Base-by-base conservation (phyloP, 2,113 vertebrate genomes). In the Ophiodon elongatus region DNA sequence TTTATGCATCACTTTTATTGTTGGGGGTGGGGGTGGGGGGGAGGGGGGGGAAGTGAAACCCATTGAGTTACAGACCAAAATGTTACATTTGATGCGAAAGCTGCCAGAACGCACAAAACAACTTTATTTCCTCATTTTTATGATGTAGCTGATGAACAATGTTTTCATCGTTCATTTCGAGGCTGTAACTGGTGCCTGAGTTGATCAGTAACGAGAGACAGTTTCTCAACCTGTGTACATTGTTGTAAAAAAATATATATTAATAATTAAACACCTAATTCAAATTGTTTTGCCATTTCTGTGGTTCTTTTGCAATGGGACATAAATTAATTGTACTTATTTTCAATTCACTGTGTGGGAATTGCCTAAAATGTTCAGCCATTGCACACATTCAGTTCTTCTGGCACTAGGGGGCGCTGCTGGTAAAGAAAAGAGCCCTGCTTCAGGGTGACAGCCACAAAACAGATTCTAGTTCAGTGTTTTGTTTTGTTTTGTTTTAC, bases 361-460 rank as follows among this genome's bases (percentile, higher is more conserved):
- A 52, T n/a, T 35, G 4, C 45, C 60, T 10, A 13, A 17, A 33
- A 4, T 35, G 8, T 65, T n/a, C 37, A 57, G 43, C 31, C 17
- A 23, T 13, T 37, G 23, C 5, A 29, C 2, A 25, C 4, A 6
- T 62, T 13, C 8, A 3, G 2, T 2, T 17, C 41, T 82, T 79
- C 6, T 6, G 43, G 80, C 94, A 89, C 84, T 88, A 90, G 94
- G 79, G 85, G 89, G 92, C 83, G 69, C 92, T 91, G 86, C 86
- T 85, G 78, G 33, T 45, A 79, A 85, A 91, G 82, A 59, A 57
- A 72, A 88, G 62, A 73, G 56, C 2, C 3, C 4, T 41, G 7
- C 60, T 29, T 2, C 19, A 11, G 8, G n/a, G 25, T 47, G 7
- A 14, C 0, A 6, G 14, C 10, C 35, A 35, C 27, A 7, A 62